Evolutionary conservation across 2,113 vertebrate genomes (phyloP).

Genomic region (Nothobranchius kuhntae): DNA sequence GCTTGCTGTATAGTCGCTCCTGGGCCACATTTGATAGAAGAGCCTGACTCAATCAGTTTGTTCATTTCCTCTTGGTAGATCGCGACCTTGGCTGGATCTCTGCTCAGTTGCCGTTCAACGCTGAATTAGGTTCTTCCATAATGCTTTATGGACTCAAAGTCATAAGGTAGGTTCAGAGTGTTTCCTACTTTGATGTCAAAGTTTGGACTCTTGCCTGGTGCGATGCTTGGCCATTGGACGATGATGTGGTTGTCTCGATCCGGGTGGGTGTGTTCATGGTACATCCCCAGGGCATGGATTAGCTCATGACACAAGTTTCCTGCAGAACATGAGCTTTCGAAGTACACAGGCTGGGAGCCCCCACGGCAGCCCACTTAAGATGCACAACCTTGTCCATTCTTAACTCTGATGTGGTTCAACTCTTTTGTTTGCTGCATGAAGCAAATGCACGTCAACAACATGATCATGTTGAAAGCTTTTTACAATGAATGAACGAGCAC

Average conservation of each 20-base stretch:
- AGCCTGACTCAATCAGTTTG: too few species aligned
- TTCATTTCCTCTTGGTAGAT: too few species aligned
- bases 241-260: constrained; percentile 47
- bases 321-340: neutral
- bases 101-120: too few species aligned
- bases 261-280: constrained; percentile 52
- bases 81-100: too few species aligned
- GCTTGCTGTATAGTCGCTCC: too few species aligned
- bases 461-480: constrained; percentile 47
- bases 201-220: neutral
- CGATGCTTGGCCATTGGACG: constrained; percentile 35
- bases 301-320: constrained; percentile 63
- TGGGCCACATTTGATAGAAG: too few species aligned
- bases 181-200: constrained; percentile 18
- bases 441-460: constrained; percentile 31
- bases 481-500: too few species aligned
- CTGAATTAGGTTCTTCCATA: constrained; percentile 10
- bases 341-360: constrained; percentile 39
- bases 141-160: constrained; percentile 54
- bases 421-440: constrained; percentile 19
- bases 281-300: constrained; percentile 50
- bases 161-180: constrained; percentile 46
- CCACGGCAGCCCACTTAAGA: constrained; percentile 46
- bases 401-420: constrained; percentile 25
- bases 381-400: constrained; percentile 32